A percentile compares a stretch with the other conserved stretches of the same genome.
Evolutionary conservation across 2,113 vertebrate species (phyloP).

Genomic region (Psittacus erithacus): DNA sequence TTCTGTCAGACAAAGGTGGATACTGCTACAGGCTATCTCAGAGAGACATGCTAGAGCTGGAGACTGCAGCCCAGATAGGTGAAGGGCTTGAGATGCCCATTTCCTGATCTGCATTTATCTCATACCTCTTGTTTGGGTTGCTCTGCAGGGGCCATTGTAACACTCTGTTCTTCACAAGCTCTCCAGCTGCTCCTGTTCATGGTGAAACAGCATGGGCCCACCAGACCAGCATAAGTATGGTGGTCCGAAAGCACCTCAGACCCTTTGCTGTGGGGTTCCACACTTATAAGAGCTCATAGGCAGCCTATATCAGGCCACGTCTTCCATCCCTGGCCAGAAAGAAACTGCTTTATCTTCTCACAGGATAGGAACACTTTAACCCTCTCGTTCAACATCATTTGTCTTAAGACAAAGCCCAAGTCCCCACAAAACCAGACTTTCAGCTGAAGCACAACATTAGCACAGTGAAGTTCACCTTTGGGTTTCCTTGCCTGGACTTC

Average conservation of each 20-base stretch:
- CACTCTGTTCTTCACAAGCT: neutral
- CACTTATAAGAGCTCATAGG: accelerated
- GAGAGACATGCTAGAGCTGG: neutral
- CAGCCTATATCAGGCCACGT: neutral
- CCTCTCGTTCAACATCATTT: neutral
- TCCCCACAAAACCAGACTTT: neutral
- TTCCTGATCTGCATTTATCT: neutral
- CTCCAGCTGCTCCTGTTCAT: neutral
- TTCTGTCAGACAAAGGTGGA: neutral
- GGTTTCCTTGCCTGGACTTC: neutral
- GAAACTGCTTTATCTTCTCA: neutral
- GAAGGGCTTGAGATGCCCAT: neutral
- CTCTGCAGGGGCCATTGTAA: neutral
- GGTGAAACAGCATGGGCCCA: neutral
- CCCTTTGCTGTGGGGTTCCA: neutral
- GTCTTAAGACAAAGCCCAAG: neutral
- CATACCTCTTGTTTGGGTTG: neutral
- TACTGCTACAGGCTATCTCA: neutral
- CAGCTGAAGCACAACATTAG: neutral
- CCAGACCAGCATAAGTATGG: too few relatives aligned
- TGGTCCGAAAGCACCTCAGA: neutral
- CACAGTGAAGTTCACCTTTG: neutral
- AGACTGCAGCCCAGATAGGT: neutral
- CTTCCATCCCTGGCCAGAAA: neutral
- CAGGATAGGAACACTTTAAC: neutral